Evolutionary conservation across 2,888 invertebrate species (phyloP), one percentile per base, ranked within the genome.

Genomic region (Esperia sulphurella): DNA sequence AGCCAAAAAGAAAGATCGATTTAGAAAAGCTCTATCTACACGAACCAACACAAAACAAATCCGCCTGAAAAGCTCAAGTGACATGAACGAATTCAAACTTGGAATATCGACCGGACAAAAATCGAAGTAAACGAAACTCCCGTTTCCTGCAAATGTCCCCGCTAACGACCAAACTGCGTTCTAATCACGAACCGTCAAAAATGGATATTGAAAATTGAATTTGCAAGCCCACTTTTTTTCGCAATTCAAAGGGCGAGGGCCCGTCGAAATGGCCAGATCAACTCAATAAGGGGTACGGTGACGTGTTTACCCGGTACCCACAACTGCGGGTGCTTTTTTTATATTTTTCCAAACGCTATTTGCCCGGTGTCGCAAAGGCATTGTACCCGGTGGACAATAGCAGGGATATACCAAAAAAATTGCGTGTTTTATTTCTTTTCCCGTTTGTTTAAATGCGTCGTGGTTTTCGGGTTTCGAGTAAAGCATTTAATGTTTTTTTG

Each of bases 101-200:
- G 56, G 59, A 75, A 71, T 76, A 72, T 63, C 78, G 69, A 74
- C 52, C 51, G 61, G 53, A 50, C 66, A 51, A 71, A 82, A 79
- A 81, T 67, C 56, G 56, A 75, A 71, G 65, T 63, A 68, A 65
- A 66, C 63, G 63, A 67, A 65, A 66, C 61, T 63, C 49, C 54
- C 50, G 54, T 7, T 12, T 14, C 30, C 29, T 49, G 64, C 58
- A 71, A 67, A 71, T 70, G 68, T 65, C 61, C 71, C 59, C 71
- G 81, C 77, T 87, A 87, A 89, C 88, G 81, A 85, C 75, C 77
- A 79, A 85, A 82, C 86, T 83, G 87, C 77, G 86, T 85, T 85
- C 87, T 88, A 89, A 89, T 89, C 89, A 88, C 75, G 82, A 73
- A 76, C 81, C 79, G 89, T 89, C 89, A 89, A 83, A 88, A 88